Evolutionary conservation across 2,113 vertebrate species (phyloP).

Genomic region (Thunnus maccoyii): DNA sequence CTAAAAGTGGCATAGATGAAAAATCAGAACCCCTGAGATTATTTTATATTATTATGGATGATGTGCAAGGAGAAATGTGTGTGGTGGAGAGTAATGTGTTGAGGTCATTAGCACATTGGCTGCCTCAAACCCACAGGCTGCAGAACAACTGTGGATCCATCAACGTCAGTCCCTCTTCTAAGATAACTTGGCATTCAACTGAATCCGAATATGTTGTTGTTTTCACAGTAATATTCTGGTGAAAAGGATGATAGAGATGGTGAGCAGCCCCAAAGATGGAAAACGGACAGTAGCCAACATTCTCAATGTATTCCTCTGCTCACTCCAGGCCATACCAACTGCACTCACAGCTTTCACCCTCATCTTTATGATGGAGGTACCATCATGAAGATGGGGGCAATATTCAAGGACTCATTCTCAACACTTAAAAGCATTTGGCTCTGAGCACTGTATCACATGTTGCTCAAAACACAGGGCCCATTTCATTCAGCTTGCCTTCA

Average conservation of each 20-base stretch:
- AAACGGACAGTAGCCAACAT: constrained; percentile 3
- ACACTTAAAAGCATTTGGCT: constrained; percentile 55
- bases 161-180: constrained; percentile 42
- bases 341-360: constrained; percentile 12
- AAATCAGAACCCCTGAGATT: constrained; percentile 34
- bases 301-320: neutral
- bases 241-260: constrained; percentile 31
- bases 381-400: constrained; percentile 5
- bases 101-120: constrained; percentile 49
- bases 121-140: constrained; percentile 52
- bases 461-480: constrained; percentile 17
- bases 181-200: constrained; percentile 52
- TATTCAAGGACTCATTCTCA: constrained; percentile 21
- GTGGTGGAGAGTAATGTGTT: constrained; percentile 30
- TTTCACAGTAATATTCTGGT: neutral
- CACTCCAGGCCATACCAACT: constrained; percentile 24
- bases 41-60: constrained; percentile 44
- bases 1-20: constrained; percentile 5
- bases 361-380: constrained; percentile 20
- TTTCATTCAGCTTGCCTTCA: constrained; percentile 19
- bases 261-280: constrained; percentile 12
- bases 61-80: constrained; percentile 21
- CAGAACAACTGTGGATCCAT: constrained; percentile 49
- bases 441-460: constrained; percentile 7
- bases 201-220: constrained; percentile 39